Evolutionary conservation across 1,140 invertebrate genomes (phyloP).

Genomic region (Drosophila elegans): DNA sequence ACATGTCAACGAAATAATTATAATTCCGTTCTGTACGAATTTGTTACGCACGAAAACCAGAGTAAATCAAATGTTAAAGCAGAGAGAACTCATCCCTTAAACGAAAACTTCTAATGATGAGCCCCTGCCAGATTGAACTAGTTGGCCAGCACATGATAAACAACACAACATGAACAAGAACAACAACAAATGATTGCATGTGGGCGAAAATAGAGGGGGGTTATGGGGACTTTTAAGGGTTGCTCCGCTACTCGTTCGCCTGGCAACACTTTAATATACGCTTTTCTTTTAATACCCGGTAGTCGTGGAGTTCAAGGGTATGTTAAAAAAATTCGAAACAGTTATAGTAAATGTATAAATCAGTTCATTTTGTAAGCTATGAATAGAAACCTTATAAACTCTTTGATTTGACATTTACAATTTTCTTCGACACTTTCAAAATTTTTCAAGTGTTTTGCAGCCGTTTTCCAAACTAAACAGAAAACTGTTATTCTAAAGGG

Average conservation of each 20-base stretch:
- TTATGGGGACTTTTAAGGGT: slow-evolving; percentile 55
- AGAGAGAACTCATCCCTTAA: slow-evolving; percentile 58
- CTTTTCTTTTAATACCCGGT: slow-evolving; percentile 23
- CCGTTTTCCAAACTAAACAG: too few relatives aligned
- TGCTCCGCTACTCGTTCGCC: slow-evolving; percentile 54
- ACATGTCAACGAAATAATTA: slow-evolving; percentile 28
- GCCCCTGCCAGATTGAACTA: slow-evolving; percentile 36
- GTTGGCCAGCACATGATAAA: slow-evolving; percentile 55
- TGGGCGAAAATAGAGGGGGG: slow-evolving; percentile 15
- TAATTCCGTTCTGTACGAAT: slow-evolving; percentile 10
- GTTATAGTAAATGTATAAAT: too few relatives aligned
- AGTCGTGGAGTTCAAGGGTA: slow-evolving; percentile 20
- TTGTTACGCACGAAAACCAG: neutral
- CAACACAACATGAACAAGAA: slow-evolving; percentile 26
- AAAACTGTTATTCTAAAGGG: neutral
- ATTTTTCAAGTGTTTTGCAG: too few relatives aligned
- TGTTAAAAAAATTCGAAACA: neutral
- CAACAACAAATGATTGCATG: slow-evolving; percentile 43
- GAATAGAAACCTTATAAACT: too few relatives aligned
- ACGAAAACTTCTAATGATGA: slow-evolving; percentile 49
- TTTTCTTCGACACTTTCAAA: too few relatives aligned
- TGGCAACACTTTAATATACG: slow-evolving; percentile 68
- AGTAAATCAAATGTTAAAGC: slow-evolving; percentile 35
- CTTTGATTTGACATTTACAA: too few relatives aligned
- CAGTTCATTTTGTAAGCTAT: too few relatives aligned